These are phyloP conservation scores for Leptodactylus fallax DNA, from an alignment of 2,797 vertebrate species.

Conservation along the genomic window DNA sequence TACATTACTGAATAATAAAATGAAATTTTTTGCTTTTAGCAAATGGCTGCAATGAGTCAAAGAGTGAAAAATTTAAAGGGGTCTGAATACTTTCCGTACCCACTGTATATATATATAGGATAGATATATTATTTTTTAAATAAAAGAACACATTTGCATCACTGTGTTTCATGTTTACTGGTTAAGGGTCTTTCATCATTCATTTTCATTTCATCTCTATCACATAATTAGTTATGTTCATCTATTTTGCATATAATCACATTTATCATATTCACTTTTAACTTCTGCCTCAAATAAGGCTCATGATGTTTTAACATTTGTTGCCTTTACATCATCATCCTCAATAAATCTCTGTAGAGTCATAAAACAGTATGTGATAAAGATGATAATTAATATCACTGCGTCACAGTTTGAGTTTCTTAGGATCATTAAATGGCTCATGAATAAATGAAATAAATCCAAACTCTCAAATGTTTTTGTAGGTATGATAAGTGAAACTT, in stretches of 20 bases:
- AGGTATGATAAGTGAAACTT: background rate
- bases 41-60: too few species aligned
- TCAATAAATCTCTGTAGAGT: slow-evolving; percentile 19
- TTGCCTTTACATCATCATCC: slow-evolving; percentile 4
- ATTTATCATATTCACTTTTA: slow-evolving; percentile 27
- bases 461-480: background rate
- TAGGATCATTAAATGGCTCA: slow-evolving; percentile 39
- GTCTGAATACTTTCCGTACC: too few species aligned
- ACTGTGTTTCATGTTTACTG: too few species aligned
- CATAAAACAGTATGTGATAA: slow-evolving; percentile 33
- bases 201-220: slow-evolving; percentile 24
- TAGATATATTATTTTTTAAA: too few species aligned
- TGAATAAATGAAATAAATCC: slow-evolving; percentile 23
- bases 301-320: slow-evolving; percentile 24
- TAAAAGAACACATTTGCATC: too few species aligned
- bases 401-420: slow-evolving; percentile 40
- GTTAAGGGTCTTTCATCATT: background rate
- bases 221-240: slow-evolving; percentile 13
- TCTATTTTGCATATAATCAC: slow-evolving; percentile 3
- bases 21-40: too few species aligned
- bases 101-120: too few species aligned
- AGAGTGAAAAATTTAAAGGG: too few species aligned
- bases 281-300: slow-evolving; percentile 7
- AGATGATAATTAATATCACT: slow-evolving; percentile 35
- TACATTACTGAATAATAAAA: too few species aligned